phyloP scores from a whole-genome alignment of 2,113 vertebrate species.

The Vombatus ursinus region DNA sequence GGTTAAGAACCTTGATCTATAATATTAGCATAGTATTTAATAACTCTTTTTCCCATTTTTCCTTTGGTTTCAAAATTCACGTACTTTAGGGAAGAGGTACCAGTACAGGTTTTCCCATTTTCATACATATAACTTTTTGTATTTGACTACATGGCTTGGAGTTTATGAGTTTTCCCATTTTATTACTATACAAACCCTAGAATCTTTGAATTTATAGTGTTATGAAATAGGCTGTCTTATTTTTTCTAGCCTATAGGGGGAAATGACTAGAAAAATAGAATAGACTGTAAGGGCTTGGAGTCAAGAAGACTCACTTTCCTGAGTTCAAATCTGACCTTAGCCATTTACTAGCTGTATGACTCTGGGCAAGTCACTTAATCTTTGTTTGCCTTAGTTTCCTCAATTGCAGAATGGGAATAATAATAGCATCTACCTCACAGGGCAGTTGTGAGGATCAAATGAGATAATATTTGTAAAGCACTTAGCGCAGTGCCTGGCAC shows the following conservation, averaged over 20 bases:
- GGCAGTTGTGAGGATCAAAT: not conserved
- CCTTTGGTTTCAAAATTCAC: not conserved
- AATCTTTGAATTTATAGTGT: constrained; percentile 17
- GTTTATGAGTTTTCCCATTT: constrained; percentile 28
- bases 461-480: not conserved
- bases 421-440: too few relatives aligned
- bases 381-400: not conserved
- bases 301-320: not conserved
- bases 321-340: not conserved
- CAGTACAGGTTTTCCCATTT: constrained; percentile 8
- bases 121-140: constrained; percentile 13
- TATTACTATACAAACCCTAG: not conserved
- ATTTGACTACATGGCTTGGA: not conserved
- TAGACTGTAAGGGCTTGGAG: constrained; percentile 25
- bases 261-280: constrained; percentile 25
- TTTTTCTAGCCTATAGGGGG: constrained; percentile 46
- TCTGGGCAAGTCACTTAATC: not conserved
- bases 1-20: not conserved
- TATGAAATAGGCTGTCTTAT: constrained; percentile 42
- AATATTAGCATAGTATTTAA: not conserved
- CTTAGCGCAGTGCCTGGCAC: not conserved
- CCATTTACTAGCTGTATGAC: not conserved
- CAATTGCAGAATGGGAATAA: not conserved
- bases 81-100: not conserved
- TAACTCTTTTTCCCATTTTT: not conserved